A percentile compares a stretch with the other conserved stretches of the same genome.
Evolutionary conservation across 2,113 vertebrate species (phyloP).

Genomic region (Oreochromis aureus): DNA sequence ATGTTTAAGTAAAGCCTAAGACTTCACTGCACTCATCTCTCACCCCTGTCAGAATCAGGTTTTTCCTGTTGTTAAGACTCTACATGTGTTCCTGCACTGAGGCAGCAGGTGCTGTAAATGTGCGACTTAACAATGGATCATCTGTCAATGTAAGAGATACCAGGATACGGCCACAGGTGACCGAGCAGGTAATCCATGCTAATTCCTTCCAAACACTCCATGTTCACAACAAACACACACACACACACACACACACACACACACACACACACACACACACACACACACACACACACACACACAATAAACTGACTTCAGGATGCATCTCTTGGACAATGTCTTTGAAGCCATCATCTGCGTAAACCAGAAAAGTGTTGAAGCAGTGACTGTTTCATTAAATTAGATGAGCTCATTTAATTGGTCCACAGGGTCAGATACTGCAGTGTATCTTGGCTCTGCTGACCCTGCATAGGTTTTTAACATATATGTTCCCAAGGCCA

Average conservation of each 20-base stretch:
- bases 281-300: background rate
- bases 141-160: background rate
- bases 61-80: background rate
- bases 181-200: background rate
- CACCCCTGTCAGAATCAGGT: background rate
- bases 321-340: no score
- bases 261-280: background rate
- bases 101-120: background rate
- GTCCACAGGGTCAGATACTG: background rate
- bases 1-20: background rate
- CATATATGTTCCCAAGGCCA: background rate
- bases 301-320: background rate
- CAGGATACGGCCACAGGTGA: background rate
- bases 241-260: background rate
- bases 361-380: background rate
- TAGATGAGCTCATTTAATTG: background rate
- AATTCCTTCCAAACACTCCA: background rate
- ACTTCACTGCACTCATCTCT: background rate
- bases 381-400: background rate
- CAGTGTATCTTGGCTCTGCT: background rate
- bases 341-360: background rate
- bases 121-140: background rate
- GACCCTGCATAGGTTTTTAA: background rate
- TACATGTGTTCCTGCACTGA: background rate
- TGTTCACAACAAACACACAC: background rate